Evolutionary conservation across 1,140 invertebrate species (phyloP), one percentile per base, ranked within the genome.

Genomic region (Panagrolaimus sp.): DNA sequence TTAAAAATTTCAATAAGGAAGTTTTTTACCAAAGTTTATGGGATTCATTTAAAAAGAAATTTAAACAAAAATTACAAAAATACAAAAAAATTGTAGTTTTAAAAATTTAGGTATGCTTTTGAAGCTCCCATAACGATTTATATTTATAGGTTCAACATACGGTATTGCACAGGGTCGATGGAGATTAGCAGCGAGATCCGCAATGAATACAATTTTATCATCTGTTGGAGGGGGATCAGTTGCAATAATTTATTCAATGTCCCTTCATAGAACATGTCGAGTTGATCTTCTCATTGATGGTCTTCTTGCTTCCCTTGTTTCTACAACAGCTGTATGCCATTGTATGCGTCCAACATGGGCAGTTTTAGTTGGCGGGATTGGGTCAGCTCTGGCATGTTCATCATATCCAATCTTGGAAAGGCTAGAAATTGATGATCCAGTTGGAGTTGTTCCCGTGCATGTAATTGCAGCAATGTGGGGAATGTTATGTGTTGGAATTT

Each of bases 141-240:
- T 38, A 2, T 58, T 58, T 58, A 6, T 91, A 63, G 92, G 92
- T 70, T 86, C 86, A 44, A 86, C 85, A 28, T 87, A 86, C 73
- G 85, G 89, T 82, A 86, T 90, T 24, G 88, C 87, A 55, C 88
- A 88, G 2, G 87, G 88, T 15, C 90, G 89, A 84, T 92, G 91
- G 91, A 88, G 91, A 79, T 93, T 92, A 82, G 91, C 92, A 0
- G 73, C 46, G 24, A 81, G 84, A 73, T 91, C 92, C 0, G 91
- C 91, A 0, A 90, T 93, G 0, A 90, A 91, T 83, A 94, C 92
- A 0, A 90, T 94, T 86, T 88, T 93, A 85, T 89, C 89, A 0
- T 92, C 91, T 1, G 91, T 94, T 78, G 91, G 91, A 0, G 92
- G 92, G 2, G 92, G 92, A 12, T 85, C 89, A 46, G 87, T 89